Conservation (phyloP, 2,797 vertebrate species). For the Parauchenoglanis ngamensis region DNA sequence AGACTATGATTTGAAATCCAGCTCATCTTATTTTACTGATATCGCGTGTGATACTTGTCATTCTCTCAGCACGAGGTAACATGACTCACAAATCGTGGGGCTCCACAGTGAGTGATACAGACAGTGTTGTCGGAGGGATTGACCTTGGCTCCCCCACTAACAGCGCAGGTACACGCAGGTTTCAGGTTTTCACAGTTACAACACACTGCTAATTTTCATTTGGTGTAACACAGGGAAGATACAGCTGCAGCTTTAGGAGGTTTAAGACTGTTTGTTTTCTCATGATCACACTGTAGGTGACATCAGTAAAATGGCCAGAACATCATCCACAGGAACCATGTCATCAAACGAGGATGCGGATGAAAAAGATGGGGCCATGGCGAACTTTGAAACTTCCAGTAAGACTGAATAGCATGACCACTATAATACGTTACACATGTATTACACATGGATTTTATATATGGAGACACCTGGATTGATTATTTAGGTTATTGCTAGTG, state of each 20-base stretch:
- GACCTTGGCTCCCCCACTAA: constrained; percentile 74
- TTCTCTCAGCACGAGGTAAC: constrained; percentile 80
- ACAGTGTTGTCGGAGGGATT: constrained; percentile 72
- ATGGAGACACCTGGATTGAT: neutral
- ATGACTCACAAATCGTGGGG: constrained; percentile 92
- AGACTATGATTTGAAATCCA: neutral
- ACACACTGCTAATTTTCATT: neutral
- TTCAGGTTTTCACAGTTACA: neutral
- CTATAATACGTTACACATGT: neutral
- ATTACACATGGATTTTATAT: neutral
- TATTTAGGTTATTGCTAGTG: neutral
- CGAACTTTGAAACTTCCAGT: constrained; percentile 82
- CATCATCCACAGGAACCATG: constrained; percentile 82
- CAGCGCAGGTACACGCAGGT: constrained; percentile 70
- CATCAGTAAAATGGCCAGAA: constrained; percentile 77
- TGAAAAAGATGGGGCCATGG: constrained; percentile 76
- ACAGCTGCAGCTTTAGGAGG: neutral
- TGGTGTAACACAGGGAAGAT: neutral
- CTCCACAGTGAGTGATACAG: constrained; percentile 76
- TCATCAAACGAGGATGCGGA: constrained; percentile 84
- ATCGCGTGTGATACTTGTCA: neutral
- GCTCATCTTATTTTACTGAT: neutral
- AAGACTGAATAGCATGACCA: constrained; percentile 43
- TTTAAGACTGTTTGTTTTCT: neutral
- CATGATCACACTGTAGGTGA: constrained; percentile 73